phyloP scores from a whole-genome alignment of 2,113 vertebrate genomes.

The Pholis gunnellus region DNA sequence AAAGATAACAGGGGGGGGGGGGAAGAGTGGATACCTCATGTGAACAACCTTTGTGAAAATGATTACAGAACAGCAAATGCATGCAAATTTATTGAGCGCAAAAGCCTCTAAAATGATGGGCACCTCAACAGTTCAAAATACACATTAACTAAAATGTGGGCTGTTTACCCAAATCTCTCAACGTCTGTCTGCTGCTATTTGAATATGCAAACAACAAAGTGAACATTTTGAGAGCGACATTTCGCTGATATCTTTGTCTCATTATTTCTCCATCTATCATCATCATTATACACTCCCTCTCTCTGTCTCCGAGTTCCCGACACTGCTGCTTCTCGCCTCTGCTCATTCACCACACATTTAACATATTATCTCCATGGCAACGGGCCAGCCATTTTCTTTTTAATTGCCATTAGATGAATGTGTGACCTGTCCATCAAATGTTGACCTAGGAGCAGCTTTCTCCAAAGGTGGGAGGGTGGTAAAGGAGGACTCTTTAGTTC shows the following conservation, averaged over 20 bases:
- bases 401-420: conserved; percentile 77
- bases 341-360: conserved; percentile 64
- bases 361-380: conserved; percentile 76
- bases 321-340: conserved; percentile 42
- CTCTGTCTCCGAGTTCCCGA: conserved; percentile 35
- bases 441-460: conserved; percentile 35
- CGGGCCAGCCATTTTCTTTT: conserved; percentile 72
- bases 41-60: conserved; percentile 24
- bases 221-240: conserved; percentile 22
- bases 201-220: conserved; percentile 32
- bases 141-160: not conserved
- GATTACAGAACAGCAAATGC: conserved; percentile 30
- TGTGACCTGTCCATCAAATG: conserved; percentile 74
- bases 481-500: conserved; percentile 33
- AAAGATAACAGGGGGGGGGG: not conserved
- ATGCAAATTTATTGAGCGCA: conserved; percentile 27
- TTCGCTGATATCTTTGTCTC: conserved; percentile 51
- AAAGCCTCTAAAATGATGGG: conserved; percentile 20
- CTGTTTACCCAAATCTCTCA: conserved; percentile 29
- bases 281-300: conserved; percentile 17
- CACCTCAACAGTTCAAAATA: conserved; percentile 22
- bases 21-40: conserved; percentile 3
- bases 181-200: conserved; percentile 22
- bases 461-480: conserved; percentile 28
- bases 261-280: conserved; percentile 59